Evolutionary conservation across 2,113 vertebrate species (phyloP).

Genomic region (Galeopterus variegatus): DNA sequence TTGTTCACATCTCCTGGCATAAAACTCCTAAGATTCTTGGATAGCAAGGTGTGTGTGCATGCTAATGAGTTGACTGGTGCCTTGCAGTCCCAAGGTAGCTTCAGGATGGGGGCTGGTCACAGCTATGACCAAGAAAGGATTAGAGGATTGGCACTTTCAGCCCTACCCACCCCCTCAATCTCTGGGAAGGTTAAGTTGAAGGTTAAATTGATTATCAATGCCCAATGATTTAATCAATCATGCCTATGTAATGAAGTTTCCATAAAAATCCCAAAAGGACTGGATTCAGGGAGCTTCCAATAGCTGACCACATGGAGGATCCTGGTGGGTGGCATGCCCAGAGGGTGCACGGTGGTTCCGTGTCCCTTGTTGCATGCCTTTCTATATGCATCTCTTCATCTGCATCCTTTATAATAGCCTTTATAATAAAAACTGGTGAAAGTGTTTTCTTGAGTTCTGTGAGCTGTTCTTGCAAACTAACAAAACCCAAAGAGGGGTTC

Average conservation of each 20-base stretch:
- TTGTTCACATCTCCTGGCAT: no score
- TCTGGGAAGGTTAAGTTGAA: not conserved
- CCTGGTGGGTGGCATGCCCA: not conserved
- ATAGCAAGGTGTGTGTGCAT: no score
- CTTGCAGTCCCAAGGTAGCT: not conserved
- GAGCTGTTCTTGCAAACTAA: not conserved
- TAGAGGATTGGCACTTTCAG: not conserved
- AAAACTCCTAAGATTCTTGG: no score
- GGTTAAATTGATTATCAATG: not conserved
- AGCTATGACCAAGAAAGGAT: not conserved
- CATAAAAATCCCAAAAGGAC: not conserved
- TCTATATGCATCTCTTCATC: not conserved
- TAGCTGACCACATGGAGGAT: not conserved
- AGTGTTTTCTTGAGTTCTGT: not conserved
- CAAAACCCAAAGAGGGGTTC: not conserved
- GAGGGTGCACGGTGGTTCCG: not conserved
- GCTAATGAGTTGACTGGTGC: no score
- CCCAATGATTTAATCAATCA: not conserved
- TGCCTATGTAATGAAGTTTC: not conserved
- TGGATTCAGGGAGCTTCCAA: not conserved
- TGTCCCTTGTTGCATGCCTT: not conserved
- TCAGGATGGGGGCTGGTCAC: not conserved
- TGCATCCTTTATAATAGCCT: not conserved
- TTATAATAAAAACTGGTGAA: not conserved
- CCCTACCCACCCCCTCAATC: not conserved